Base-by-base conservation (phyloP, 2,797 vertebrate genomes). In the Lithobates sylvaticus region DNA sequence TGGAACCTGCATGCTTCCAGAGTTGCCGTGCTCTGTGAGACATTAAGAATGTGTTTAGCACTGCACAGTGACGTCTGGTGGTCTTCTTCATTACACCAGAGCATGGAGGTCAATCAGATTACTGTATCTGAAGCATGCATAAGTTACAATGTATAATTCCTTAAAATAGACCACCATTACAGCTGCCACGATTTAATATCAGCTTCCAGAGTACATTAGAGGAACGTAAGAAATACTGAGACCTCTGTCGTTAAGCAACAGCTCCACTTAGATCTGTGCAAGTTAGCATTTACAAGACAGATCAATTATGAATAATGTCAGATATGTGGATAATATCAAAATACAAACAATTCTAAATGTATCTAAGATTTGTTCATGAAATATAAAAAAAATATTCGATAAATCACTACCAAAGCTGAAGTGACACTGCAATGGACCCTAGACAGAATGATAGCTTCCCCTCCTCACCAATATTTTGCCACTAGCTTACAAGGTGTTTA, bases 11-110 rank as follows among this genome's bases (percentile, higher is more conserved):
- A 36, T 18, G n/a, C 42, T 54, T 71, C 78, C 27, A 54, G 68
- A 10, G 12, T 9, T 23, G 12, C 36, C 70, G 44, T 67, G 23
- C 47, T 10, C 21, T 1, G 42, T 23, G 78, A 81, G 79, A 72
- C 15, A 12, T 13, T 13, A 32, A 26, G 69, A 81, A 81, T 81
- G 69, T 81, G 79, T 69, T 81, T 64, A 81, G 78, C 47, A 18
- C 44, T 58, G 69, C 69, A 61, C 5, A 42, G 10, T 72, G 69
- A 73, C 32, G 79, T 72, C 47, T 58, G 26, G 6, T 39, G 50
- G 32, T 10, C 79, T 81, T 73, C 79, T 81, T 61, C 26, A 76
- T 21, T 36, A 64, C 44, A 68, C 36, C 8, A 74, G 27, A 54
- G n/a, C 75, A 34, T 5, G 69, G 79, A 64, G 50, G 50, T 13